Evolutionary conservation across 2,888 invertebrate species (phyloP), one percentile per base, ranked within the genome.

Genomic region (Aradus depressus): DNA sequence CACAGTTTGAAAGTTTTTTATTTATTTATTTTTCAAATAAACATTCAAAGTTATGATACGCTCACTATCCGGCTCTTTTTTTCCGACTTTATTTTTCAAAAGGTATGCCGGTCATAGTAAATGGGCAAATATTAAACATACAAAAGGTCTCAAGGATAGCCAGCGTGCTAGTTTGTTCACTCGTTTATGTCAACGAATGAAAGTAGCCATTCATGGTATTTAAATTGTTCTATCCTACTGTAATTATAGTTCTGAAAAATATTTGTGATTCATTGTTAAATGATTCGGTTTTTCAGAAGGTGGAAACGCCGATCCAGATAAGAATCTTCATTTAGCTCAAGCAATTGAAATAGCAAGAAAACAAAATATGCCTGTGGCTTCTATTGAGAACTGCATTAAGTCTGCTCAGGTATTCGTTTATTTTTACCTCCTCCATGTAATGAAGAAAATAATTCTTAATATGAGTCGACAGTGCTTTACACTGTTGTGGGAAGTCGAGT

Each of bases 101-200:
- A 59, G 64, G 41, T 54, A 54, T 50, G 82, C 84, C 1, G 85
- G 85, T 0, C 85, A 85, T 64, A 80, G 79, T 41, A 84, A 85
- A 68, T 85, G 84, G 84, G 73, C 76, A 22, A 86, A 86, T 64
- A 84, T 85, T 25, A 74, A 71, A 55, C 82, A 84, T 60, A 74
- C 69, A 2, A 86, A 86, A 67, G 75, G 71, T 0, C 67, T 71
- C 6, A 79, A 81, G 60, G 85, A 86, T 68, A 66, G 64, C 0
- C 68, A 77, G 62, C 74, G 70, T 61, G 62, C 73, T 0, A 28
- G 56, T 3, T 50, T 73, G 2, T 76, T 77, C 57, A 63, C 64
- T 0, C 72, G 68, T 61, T 63, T 77, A 3, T 55, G 71, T 1
- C 65, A 72, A 22, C 71, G 73, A 63, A 77, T 85, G 55, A 74